Evolutionary conservation across 2,113 vertebrate genomes (phyloP).

Genomic region (Eulemur rufifrons): DNA sequence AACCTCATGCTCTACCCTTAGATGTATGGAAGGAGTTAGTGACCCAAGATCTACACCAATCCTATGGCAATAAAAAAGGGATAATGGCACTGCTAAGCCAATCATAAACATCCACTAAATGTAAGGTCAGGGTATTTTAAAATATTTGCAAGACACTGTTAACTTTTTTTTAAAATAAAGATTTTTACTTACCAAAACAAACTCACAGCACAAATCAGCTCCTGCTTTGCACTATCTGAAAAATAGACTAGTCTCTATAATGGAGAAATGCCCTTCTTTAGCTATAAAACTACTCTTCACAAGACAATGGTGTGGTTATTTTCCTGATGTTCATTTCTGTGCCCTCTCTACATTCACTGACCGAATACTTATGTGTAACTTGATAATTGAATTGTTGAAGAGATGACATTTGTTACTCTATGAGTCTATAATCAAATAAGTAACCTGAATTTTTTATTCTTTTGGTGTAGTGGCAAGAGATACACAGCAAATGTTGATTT

Average conservation of each 20-base stretch:
- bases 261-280: background rate
- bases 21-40: background rate
- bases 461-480: background rate
- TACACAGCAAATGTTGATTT: background rate
- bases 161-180: background rate
- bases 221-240: background rate
- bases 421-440: background rate
- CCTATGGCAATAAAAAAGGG: background rate
- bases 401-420: background rate
- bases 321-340: background rate
- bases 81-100: background rate
- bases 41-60: background rate
- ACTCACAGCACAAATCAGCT: background rate
- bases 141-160: background rate
- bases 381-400: conserved; percentile 1
- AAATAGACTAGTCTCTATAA: background rate
- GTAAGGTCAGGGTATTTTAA: background rate
- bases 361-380: background rate
- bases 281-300: background rate
- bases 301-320: background rate
- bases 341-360: background rate
- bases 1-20: background rate
- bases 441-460: background rate
- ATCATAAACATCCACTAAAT: background rate
- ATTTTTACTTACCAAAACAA: conserved; percentile 6